Percentiles rank a stretch among this genome's conserved stretches.
phyloP scores from a whole-genome alignment of 2,888 invertebrate genomes.

The Lasioglossum lativentre region DNA sequence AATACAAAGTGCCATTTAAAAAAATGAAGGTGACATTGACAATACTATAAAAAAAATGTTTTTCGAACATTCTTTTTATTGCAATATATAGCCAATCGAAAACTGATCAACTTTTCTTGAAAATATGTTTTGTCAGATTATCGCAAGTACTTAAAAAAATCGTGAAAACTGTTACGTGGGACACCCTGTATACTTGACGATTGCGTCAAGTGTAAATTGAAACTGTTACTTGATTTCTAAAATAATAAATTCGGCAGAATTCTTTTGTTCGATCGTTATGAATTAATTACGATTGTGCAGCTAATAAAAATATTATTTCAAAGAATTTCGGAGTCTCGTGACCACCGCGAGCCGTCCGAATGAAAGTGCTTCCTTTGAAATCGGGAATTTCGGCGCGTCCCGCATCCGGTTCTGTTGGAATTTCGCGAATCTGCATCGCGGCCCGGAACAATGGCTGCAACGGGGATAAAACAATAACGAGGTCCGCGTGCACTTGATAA shows the following conservation, averaged over 20 bases:
- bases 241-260: background rate
- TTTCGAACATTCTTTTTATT: too few relatives aligned
- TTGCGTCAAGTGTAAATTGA: too few relatives aligned
- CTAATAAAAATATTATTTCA: background rate
- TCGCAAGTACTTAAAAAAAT: too few relatives aligned
- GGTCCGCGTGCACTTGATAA: background rate
- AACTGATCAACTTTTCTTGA: too few relatives aligned
- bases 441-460: background rate
- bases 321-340: background rate
- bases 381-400: background rate
- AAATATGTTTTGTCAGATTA: too few relatives aligned
- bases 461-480: constrained; percentile 5
- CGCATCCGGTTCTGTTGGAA: background rate
- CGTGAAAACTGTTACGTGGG: too few relatives aligned
- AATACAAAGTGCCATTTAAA: too few relatives aligned
- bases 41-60: too few relatives aligned
- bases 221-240: too few relatives aligned
- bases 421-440: constrained; percentile 1
- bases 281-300: background rate
- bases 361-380: background rate
- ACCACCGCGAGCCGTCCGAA: background rate
- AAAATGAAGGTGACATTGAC: too few relatives aligned
- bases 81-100: too few relatives aligned
- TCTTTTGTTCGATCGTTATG: background rate
- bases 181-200: too few relatives aligned